phyloP scores from a whole-genome alignment of 2,888 invertebrate genomes.

The Ochropacha duplaris region DNA sequence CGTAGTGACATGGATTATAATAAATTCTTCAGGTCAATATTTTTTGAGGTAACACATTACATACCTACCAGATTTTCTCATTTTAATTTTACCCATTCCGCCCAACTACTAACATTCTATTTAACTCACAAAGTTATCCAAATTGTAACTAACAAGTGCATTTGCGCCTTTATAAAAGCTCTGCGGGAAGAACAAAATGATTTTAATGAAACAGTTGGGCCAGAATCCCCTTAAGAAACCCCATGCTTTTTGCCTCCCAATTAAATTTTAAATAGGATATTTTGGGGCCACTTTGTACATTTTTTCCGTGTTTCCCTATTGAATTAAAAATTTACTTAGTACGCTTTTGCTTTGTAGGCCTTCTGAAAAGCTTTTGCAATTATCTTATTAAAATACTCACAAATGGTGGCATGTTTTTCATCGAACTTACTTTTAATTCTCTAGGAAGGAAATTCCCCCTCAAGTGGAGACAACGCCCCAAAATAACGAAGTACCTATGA shows the following conservation, averaged over 20 bases:
- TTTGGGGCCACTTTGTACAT: slow-evolving; percentile 5
- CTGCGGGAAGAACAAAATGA: slow-evolving; percentile 36
- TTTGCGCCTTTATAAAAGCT: slow-evolving; percentile 17
- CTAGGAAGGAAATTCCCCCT: slow-evolving; percentile 7
- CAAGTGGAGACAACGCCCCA: slow-evolving; percentile 12
- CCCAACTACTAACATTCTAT: too few relatives aligned
- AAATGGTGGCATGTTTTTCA: background rate
- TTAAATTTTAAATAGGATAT: slow-evolving; percentile 25
- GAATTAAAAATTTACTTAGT: background rate
- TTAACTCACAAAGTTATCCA: too few relatives aligned
- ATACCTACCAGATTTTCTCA: too few relatives aligned
- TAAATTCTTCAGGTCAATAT: too few relatives aligned
- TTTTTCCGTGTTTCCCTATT: slow-evolving; percentile 2
- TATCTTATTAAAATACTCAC: background rate
- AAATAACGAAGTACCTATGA: slow-evolving; percentile 19
- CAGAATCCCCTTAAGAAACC: slow-evolving; percentile 34
- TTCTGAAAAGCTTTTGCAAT: background rate
- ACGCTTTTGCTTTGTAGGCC: background rate
- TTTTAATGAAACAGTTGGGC: slow-evolving; percentile 47
- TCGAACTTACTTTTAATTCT: background rate
- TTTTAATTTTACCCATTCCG: too few relatives aligned
- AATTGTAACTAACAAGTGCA: background rate
- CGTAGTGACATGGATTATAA: too few relatives aligned
- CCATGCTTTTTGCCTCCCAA: slow-evolving; percentile 46
- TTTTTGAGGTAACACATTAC: too few relatives aligned